Base-by-base conservation (phyloP, 2,888 invertebrate genomes). In the Epinotia brunnichana region DNA sequence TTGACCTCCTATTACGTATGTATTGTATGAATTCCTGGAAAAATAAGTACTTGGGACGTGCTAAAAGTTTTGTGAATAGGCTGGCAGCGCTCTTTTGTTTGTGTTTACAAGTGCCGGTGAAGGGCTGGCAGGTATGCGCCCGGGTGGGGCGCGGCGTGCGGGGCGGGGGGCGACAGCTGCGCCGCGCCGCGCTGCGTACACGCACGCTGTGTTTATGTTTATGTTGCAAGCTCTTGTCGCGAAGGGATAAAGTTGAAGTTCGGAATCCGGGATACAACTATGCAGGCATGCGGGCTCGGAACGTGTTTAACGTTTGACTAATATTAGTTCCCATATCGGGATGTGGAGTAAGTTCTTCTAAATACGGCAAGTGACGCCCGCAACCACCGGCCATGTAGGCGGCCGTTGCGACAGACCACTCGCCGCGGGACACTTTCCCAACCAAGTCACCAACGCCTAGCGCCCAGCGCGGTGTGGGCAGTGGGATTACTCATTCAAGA, bases 131-230 rank as follows among this genome's bases (percentile, higher is more conserved):
- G 74, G 76, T 74, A 73, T 73, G 74, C 74, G 69, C 51, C 57
- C 67, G 17, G 69, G 74, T 60, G 75, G 69, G 75, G 70, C 19
- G 72, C 62, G 74, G 56, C 56, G 69, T 11, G 70, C 35, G 57
- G 51, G 73, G 73, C 71, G 75, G 66, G 73, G 71, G 69, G 59
- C 69, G 70, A 70, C 74, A 74, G 75, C 75, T 74, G 75, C 72
- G 64, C 2, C 39, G 60, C 21, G 19, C 15, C 7, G 44, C 24
- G 75, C 74, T 74, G 75, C 74, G 68, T 66, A 48, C 69, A 48
- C 71, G 74, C 74, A 75, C 68, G 15, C 67, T 66, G 69, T 73
- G 72, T 69, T 74, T 39, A 35, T 62, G 39, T 69, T 44, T 61
- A 61, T 62, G 48, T 68, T 63, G 41, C 57, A 13, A 63, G 51